These are phyloP conservation scores for Eriocheir sinensis DNA, from an alignment of 1,140 invertebrate genomes.

Conservation along the genomic window DNA sequence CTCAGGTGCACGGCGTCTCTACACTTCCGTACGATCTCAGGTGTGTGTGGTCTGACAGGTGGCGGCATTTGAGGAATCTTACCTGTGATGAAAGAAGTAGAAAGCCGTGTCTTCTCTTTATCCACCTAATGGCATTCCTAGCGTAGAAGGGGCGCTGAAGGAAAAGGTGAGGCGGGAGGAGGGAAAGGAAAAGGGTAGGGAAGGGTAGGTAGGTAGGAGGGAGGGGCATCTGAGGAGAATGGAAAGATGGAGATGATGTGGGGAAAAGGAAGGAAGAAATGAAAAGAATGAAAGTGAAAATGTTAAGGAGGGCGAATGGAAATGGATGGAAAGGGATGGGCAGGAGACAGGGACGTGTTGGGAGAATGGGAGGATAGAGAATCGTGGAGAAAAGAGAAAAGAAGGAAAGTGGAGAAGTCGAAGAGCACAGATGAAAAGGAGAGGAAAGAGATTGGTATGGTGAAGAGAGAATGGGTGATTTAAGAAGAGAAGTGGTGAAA, in stretches of 20 bases:
- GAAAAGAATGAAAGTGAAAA: background rate
- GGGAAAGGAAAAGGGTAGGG: background rate
- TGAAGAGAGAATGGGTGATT: background rate
- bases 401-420: background rate
- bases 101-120: slow-evolving; percentile 5
- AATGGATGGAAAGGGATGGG: background rate
- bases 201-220: too few relatives aligned
- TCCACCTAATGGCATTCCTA: slow-evolving; percentile 3
- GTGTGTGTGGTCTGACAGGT: background rate
- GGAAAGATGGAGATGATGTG: too few relatives aligned
- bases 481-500: too few relatives aligned
- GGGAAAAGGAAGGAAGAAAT: too few relatives aligned
- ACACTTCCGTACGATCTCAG: too few relatives aligned
- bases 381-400: too few relatives aligned
- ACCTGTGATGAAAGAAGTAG: background rate
- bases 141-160: background rate
- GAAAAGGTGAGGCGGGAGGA: background rate
- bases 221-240: too few relatives aligned
- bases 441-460: background rate
- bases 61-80: background rate
- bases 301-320: too few relatives aligned
- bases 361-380: background rate
- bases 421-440: background rate
- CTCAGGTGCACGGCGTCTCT: background rate
- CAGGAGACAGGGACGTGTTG: background rate